Evolutionary conservation across 2,888 invertebrate species (phyloP).

Genomic region (Perithous albicinctus): DNA sequence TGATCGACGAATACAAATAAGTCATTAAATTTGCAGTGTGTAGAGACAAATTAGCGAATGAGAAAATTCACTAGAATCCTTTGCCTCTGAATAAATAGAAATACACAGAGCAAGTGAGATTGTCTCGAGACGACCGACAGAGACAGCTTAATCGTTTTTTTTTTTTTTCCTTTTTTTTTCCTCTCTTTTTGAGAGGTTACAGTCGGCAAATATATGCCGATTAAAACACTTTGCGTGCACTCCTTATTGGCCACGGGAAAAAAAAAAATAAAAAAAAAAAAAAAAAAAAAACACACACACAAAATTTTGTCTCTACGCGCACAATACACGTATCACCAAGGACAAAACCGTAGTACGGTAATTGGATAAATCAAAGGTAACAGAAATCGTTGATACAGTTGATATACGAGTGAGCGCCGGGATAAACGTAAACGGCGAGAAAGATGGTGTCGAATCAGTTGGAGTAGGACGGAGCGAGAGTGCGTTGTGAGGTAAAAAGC

Average conservation of each 20-base stretch:
- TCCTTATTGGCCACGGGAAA: no score
- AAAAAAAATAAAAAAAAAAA: no score
- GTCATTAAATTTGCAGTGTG: background rate
- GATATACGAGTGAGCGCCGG: conserved; percentile 54
- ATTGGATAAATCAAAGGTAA: conserved; percentile 18
- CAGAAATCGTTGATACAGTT: background rate
- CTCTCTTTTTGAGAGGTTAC: conserved; percentile 67
- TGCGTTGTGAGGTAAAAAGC: conserved; percentile 41
- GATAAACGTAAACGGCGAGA: conserved; percentile 54
- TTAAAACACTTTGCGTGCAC: no score
- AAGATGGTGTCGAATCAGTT: conserved; percentile 65
- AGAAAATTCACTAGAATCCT: no score
- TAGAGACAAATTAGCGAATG: no score
- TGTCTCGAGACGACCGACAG: background rate
- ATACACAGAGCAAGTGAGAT: background rate
- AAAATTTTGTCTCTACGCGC: no score
- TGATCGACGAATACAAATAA: background rate
- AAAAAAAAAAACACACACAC: no score
- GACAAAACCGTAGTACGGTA: no score
- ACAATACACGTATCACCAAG: no score
- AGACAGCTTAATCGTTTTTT: no score
- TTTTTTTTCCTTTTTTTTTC: no score
- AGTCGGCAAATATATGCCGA: conserved; percentile 58
- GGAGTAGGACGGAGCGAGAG: conserved; percentile 68
- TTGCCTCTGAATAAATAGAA: no score